Percentiles rank a stretch among this genome's conserved stretches.
phyloP scores from a whole-genome alignment of 2,888 invertebrate species.

The Chydorus sphaericus region DNA sequence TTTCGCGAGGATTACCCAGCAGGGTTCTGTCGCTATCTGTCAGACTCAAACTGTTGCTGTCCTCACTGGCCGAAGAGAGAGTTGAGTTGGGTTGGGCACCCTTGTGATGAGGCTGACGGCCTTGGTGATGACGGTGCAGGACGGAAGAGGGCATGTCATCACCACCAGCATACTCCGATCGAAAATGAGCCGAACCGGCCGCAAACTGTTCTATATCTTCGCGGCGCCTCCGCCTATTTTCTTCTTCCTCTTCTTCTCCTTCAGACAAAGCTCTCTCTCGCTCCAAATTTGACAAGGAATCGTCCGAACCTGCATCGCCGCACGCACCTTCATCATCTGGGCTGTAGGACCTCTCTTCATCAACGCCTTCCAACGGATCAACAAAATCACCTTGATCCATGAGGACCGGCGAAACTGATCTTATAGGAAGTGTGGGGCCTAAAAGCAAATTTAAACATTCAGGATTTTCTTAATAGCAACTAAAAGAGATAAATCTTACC shows the following conservation, averaged over 20 bases:
- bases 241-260: constrained; percentile 14
- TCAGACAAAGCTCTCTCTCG: constrained; percentile 11
- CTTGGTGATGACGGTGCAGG: too few relatives aligned
- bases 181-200: not conserved
- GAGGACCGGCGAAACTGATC: constrained; percentile 1
- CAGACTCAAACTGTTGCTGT: constrained; percentile 57
- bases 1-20: constrained; percentile 41
- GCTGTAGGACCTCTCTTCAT: constrained; percentile 6
- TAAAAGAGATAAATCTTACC: too few relatives aligned
- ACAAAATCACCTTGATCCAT: too few relatives aligned
- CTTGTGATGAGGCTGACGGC: too few relatives aligned
- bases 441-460: too few relatives aligned
- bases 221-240: not conserved
- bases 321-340: too few relatives aligned
- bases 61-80: constrained; percentile 36
- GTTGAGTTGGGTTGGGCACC: constrained; percentile 2
- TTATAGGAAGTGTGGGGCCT: too few relatives aligned
- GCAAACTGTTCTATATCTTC: not conserved
- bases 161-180: not conserved
- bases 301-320: constrained; percentile 7
- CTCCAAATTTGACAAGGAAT: constrained; percentile 8
- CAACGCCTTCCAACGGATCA: too few relatives aligned
- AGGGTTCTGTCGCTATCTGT: constrained; percentile 55
- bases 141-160: not conserved
- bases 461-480: too few relatives aligned